A percentile compares a stretch with the other conserved stretches of the same genome.
phyloP scores from a whole-genome alignment of 1,140 invertebrate species.

The Pseudomyrmex flavicornis region DNA sequence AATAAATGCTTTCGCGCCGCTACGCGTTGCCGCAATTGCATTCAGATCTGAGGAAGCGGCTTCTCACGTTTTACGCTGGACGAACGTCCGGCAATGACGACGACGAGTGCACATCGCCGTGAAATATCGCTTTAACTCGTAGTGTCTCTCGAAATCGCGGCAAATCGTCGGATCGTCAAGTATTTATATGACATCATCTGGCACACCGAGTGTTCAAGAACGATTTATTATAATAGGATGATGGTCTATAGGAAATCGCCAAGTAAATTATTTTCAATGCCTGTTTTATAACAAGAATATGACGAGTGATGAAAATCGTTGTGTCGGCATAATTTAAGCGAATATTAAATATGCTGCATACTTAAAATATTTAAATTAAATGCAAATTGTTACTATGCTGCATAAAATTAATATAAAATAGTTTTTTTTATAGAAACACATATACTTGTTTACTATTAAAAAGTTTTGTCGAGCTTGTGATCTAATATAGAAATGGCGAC shows the following conservation, averaged over 20 bases:
- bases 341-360: no score
- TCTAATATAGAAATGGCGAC: neutral
- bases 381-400: no score
- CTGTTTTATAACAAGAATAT: neutral
- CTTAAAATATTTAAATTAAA: no score
- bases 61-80: conserved; percentile 35
- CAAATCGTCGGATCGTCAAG: conserved; percentile 11
- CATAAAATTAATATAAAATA: no score
- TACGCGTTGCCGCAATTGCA: conserved; percentile 44
- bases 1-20: conserved; percentile 67
- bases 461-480: neutral
- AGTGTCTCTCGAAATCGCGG: conserved; percentile 12
- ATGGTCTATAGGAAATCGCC: neutral
- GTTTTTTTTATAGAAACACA: neutral
- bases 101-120: neutral
- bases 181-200: conserved; percentile 14
- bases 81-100: neutral
- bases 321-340: neutral
- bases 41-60: conserved; percentile 17
- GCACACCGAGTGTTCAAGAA: neutral
- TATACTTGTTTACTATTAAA: neutral
- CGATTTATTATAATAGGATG: conserved; percentile 29
- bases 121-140: conserved; percentile 31
- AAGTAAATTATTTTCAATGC: neutral
- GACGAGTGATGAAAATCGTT: neutral